Evolutionary conservation across 2,113 vertebrate species (phyloP), one percentile per base, ranked within the genome.

Genomic region (Sceloporus tristichus): DNA sequence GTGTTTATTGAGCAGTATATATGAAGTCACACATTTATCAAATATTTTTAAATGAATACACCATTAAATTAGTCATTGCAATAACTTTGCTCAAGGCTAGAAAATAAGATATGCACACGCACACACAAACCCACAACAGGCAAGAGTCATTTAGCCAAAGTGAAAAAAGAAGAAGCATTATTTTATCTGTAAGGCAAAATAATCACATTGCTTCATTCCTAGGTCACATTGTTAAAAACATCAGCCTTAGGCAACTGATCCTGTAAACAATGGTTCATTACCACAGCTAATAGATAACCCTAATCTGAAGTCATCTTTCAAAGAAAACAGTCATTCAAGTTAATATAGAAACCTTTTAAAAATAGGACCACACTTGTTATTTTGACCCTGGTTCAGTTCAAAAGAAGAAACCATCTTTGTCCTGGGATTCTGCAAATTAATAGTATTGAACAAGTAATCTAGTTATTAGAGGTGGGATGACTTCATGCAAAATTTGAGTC

Each of bases 181-280:
- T 54, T 92, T 88, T 89, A 1, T 62, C 79, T 77, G 82, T 18
- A 89, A 84, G 14, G 42, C 25, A 65, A 84, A 85, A 87, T 80
- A 76, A n/a, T 56, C 59, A 19, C 4, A 85, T 1, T 38, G 0
- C 70, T 25, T 82, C 85, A 6, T 82, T 90, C 11, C 42, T 38
- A 85, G 54, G 75, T 56, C 82, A 59, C 2, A 16, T 56, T 19
- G 86, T 80, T 71, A 65, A 59, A 86, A 14, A 27, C 1, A 87
- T 4, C n/a, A 87, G 68, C 40, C 29, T 82, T 68, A 79, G 27
- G 34, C 18, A 87, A 84, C 23, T 8, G 8, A 9, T 90, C 84
- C 9, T 10, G 40, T 88, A n/a, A 66, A 90, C n/a, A 79, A 66
- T 21, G 25, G 19, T 25, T 90, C 23, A 2, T 79, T 86, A 65